Conservation (phyloP, 2,888 invertebrate genomes). For the Macrosiphum euphorbiae region DNA sequence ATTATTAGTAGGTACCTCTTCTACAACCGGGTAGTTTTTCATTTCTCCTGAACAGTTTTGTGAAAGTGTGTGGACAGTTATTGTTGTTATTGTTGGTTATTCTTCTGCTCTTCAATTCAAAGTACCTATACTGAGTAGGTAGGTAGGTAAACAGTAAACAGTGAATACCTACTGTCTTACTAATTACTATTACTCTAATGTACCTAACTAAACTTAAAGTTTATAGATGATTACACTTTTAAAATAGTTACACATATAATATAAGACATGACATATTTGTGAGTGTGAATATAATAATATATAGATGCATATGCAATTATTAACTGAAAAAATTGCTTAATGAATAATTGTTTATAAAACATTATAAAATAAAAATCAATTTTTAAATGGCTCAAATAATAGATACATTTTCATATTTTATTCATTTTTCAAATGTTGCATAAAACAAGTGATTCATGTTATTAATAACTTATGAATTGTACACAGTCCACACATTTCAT, state of each 20-base stretch:
- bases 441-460: conserved; percentile 11
- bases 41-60: not conserved
- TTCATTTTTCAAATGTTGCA: not conserved
- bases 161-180: not conserved
- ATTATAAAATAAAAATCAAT: not conserved
- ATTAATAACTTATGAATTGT: conserved; percentile 23
- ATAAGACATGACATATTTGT: not conserved
- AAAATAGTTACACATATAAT: not conserved
- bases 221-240: not conserved
- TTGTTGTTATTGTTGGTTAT: not conserved
- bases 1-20: not conserved
- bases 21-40: not conserved
- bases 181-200: not conserved
- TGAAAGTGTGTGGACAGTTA: not conserved
- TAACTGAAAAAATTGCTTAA: not conserved
- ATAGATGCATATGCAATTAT: not conserved
- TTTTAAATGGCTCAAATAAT: not conserved
- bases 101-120: not conserved
- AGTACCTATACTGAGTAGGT: not conserved
- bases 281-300: not conserved
- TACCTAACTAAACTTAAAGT: not conserved
- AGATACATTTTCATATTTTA: not conserved
- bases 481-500: not conserved
- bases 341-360: not conserved
- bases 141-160: not conserved